Evolutionary conservation across 2,888 invertebrate genomes (phyloP).

Genomic region (Leptogaster cylindrica): DNA sequence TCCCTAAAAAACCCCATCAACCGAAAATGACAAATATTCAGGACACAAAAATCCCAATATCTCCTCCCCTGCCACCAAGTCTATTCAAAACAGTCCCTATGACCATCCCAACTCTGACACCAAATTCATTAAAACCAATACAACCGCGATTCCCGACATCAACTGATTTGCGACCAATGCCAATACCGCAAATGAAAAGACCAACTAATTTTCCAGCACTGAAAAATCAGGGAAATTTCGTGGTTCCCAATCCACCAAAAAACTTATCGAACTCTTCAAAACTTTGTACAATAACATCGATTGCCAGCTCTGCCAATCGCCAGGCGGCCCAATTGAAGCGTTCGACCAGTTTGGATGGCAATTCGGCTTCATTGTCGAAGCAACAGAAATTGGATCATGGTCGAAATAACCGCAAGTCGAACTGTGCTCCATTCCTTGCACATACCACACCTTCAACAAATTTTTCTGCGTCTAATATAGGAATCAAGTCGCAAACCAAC

Average conservation of each 20-base stretch:
- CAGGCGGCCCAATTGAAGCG: slow-evolving; percentile 55
- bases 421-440: slow-evolving; percentile 47
- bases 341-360: slow-evolving; percentile 57
- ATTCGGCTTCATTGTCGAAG: slow-evolving; percentile 48
- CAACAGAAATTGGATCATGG: slow-evolving; percentile 55
- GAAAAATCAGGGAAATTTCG: slow-evolving; percentile 51
- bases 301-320: slow-evolving; percentile 58
- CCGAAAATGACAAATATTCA: slow-evolving; percentile 51
- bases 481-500: slow-evolving; percentile 8
- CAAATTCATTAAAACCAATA: slow-evolving; percentile 38
- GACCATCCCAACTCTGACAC: slow-evolving; percentile 49
- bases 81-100: slow-evolving; percentile 56
- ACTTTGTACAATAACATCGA: slow-evolving; percentile 55
- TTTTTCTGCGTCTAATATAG: not conserved
- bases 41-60: slow-evolving; percentile 54
- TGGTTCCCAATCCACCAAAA: slow-evolving; percentile 55
- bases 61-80: slow-evolving; percentile 60
- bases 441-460: not conserved
- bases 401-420: slow-evolving; percentile 48
- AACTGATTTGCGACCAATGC: not conserved
- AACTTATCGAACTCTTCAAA: slow-evolving; percentile 50
- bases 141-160: slow-evolving; percentile 17
- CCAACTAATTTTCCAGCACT: not conserved
- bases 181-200: slow-evolving; percentile 28
- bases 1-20: slow-evolving; percentile 41